phyloP scores from a whole-genome alignment of 2,888 invertebrate genomes.

The Plagodis dolabraria region DNA sequence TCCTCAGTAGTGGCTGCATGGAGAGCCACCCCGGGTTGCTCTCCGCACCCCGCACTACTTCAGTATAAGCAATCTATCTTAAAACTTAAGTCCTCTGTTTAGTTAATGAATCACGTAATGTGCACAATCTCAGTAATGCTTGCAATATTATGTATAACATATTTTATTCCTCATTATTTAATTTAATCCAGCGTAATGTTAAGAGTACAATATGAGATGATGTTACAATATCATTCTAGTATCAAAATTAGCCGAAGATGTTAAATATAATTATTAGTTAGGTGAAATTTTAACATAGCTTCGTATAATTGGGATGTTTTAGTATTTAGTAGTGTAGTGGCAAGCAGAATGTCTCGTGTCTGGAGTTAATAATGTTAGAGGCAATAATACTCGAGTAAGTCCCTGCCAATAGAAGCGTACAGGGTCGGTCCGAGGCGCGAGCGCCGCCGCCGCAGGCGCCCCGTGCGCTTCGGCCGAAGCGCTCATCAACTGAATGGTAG shows the following conservation, averaged over 20 bases:
- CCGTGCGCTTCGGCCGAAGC: conserved; percentile 14
- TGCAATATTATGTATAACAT: conserved; percentile 81
- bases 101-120: conserved; percentile 69
- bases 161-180: conserved; percentile 76
- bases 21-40: conserved; percentile 38
- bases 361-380: conserved; percentile 71
- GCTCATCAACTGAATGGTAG: conserved; percentile 58
- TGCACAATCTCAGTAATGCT: conserved; percentile 85
- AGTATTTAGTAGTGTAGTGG: conserved; percentile 81
- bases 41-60: conserved; percentile 42
- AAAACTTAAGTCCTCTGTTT: conserved; percentile 65
- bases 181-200: conserved; percentile 82
- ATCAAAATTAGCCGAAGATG: conserved; percentile 86
- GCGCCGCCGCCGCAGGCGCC: conserved; percentile 35
- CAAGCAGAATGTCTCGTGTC: conserved; percentile 75
- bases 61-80: conserved; percentile 73
- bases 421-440: conserved; percentile 49
- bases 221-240: conserved; percentile 83
- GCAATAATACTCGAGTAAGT: conserved; percentile 83
- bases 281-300: conserved; percentile 84
- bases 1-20: conserved; percentile 67
- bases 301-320: conserved; percentile 85
- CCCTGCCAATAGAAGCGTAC: conserved; percentile 67
- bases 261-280: conserved; percentile 84
- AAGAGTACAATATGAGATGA: conserved; percentile 85